These are phyloP conservation scores for Neelides sp. DNA, from an alignment of 1,140 invertebrate species.

Conservation along the genomic window DNA sequence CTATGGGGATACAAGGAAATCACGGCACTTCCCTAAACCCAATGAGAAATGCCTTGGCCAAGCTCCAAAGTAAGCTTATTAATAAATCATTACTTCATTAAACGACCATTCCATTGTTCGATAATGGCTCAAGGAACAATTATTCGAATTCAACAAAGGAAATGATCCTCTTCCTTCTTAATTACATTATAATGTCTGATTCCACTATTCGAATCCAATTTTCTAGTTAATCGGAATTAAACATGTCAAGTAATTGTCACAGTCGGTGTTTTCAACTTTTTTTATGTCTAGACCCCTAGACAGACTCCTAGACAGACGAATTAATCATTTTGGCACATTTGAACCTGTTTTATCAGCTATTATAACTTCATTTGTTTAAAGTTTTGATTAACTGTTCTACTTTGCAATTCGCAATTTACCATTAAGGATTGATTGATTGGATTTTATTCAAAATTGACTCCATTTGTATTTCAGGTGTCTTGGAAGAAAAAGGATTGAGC, in stretches of 20 bases:
- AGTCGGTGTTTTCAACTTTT: too few relatives aligned
- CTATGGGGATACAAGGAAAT: conserved; percentile 56
- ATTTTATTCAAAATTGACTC: conserved; percentile 39
- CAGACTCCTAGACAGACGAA: too few relatives aligned
- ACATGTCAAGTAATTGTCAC: too few relatives aligned
- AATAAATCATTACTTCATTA: conserved; percentile 20
- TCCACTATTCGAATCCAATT: conserved; percentile 2
- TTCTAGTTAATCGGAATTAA: too few relatives aligned
- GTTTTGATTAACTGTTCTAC: not conserved
- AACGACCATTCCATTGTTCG: too few relatives aligned
- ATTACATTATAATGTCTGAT: conserved; percentile 1
- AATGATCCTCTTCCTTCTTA: too few relatives aligned
- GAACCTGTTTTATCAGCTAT: too few relatives aligned
- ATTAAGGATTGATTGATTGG: conserved; percentile 44
- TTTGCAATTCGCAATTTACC: conserved; percentile 7
- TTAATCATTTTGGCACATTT: too few relatives aligned
- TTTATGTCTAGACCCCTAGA: too few relatives aligned
- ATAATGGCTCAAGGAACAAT: too few relatives aligned
- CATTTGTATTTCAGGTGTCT: conserved; percentile 26
- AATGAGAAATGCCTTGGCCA: conserved; percentile 52
- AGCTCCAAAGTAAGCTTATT: conserved; percentile 61
- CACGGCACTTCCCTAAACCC: conserved; percentile 41
- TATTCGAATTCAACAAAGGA: too few relatives aligned
- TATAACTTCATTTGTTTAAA: too few relatives aligned
- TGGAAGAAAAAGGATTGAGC: conserved; percentile 32